phyloP scores from a whole-genome alignment of 2,113 vertebrate species.

The Phyllopteryx taeniolatus region DNA sequence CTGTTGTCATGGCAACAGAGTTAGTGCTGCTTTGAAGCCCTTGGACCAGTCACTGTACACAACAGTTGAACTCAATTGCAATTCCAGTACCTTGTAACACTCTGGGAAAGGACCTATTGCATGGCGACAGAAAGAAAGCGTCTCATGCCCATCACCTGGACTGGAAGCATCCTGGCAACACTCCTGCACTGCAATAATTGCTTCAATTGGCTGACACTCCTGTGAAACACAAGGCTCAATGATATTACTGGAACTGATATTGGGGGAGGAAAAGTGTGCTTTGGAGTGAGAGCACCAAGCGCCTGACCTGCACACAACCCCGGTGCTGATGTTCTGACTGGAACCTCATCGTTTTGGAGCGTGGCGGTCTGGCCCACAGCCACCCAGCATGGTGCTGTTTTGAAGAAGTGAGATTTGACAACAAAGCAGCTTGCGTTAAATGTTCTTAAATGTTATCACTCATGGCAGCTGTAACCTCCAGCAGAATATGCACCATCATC shows the following conservation, averaged over 20 bases:
- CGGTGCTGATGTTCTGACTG: slow-evolving; percentile 1
- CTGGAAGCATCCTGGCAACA: slow-evolving; percentile 19
- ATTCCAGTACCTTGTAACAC: slow-evolving; percentile 10
- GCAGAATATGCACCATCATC: slow-evolving; percentile 12
- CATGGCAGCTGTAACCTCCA: background rate
- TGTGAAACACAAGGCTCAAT: slow-evolving; percentile 65
- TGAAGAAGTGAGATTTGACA: slow-evolving; percentile 3
- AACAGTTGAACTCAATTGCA: slow-evolving; percentile 16
- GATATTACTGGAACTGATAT: slow-evolving; percentile 37
- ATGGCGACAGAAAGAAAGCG: slow-evolving; percentile 20
- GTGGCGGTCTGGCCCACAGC: background rate
- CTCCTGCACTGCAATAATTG: slow-evolving; percentile 31
- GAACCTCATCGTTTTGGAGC: background rate
- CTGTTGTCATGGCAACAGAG: slow-evolving; percentile 67
- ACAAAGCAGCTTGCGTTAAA: background rate
- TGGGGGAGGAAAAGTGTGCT: slow-evolving; percentile 27
- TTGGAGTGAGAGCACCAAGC: slow-evolving; percentile 22
- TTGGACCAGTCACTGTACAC: slow-evolving; percentile 23
- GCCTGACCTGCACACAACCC: slow-evolving; percentile 52
- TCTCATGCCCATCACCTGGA: slow-evolving; percentile 45
- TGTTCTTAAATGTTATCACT: background rate
- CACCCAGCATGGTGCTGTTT: background rate
- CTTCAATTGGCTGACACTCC: slow-evolving; percentile 44
- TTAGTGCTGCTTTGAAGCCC: slow-evolving; percentile 42
- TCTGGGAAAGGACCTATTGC: slow-evolving; percentile 6